Base-by-base conservation (phyloP, 2,113 vertebrate genomes). In the Rousettus leschenaultii region DNA sequence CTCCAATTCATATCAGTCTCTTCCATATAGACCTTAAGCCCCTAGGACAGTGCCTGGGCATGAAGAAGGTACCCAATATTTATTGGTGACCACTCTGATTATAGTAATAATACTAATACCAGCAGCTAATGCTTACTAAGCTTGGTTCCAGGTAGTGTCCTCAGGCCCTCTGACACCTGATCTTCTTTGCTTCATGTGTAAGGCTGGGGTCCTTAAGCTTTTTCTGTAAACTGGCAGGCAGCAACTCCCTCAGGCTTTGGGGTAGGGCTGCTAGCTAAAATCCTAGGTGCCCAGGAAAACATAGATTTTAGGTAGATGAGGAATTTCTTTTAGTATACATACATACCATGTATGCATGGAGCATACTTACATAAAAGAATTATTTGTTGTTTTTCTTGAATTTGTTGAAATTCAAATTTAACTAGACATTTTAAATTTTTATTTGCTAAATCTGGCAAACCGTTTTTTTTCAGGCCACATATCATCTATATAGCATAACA, bases 121-220 rank as follows among this genome's bases (percentile, higher is more conserved):
- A 66, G 61, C 4, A 71, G 51, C 55, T 28, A 4, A 24, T 16
- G 66, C 77, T 45, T 8, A 24, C 1, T 15, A 1, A 22, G 24
- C 73, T 61, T 16, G 1, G 21, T 3, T 45, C 28, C 7, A 30
- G 33, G 80, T 13, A 33, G 74, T 3, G 33, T 61, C 66, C 48
- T 38, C 26, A 55, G 21, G 13, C 53, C 51, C 33, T 35, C 1
- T 16, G 57, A 35, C 6, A 26, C 35, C 73, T 5, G 28, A 18
- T 63, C 10, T 28, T 35, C 0, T 4, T 6, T 55, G 70, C 9
- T 30, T 1, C 0, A 3, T 48, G 48, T 48, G 3, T 24, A 59
- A 79, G 70, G 57, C 55, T 24, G 40, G 6, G 55, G 16, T 0
- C 0, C 3, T 38, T 70, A 63, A 51, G 16, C 40, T 6, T 68